Evolutionary conservation across 2,888 invertebrate genomes (phyloP), one percentile per base, ranked within the genome.

Genomic region (Flexamia atlantica): DNA sequence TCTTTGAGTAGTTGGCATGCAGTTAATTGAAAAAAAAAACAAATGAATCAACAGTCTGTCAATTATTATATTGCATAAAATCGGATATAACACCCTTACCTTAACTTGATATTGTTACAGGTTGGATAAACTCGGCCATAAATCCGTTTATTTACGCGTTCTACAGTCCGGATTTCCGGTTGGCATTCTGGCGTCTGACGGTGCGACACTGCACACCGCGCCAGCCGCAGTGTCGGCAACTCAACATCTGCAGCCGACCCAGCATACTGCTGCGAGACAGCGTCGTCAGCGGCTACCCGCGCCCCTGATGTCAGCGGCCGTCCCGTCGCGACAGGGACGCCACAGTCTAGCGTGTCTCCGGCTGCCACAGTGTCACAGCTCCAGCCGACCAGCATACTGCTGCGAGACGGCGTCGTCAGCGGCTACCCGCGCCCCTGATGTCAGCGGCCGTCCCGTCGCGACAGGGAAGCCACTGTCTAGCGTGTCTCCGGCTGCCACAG

Each of bases 71-170:
- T n/a, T n/a, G n/a, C n/a, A n/a, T n/a, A n/a, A n/a, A n/a, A n/a
- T n/a, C n/a, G n/a, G n/a, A n/a, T n/a, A n/a, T n/a, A n/a, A n/a
- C n/a, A n/a, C n/a, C n/a, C n/a, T n/a, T 36, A 36, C 36, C 4
- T 36, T 7, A 7, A 36, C 9, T 46, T 46, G 7, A 12, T 12
- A 82, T 32, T 84, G 36, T 85, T 89, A 20, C 88, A 91, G 91
- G 97, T 0, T 97, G 97, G 96, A 95, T 96, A 88, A 97, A 97
- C 89, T 96, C 96, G 0, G 96, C 96, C 4, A 96, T 97, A 86
- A 97, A 97, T 90, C 97, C 97, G 0, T 97, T 97, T 89, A 97
- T 97, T 88, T 97, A 97, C 89, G 97, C 97, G 25, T 97, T 97
- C 89, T 97, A 97, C 90, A 97, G 96, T 85, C 95, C 95, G 0